Percentiles rank a stretch among this genome's conserved stretches.
Evolutionary conservation across 2,797 vertebrate species (phyloP).

Genomic region (Halcyon chelicuti): DNA sequence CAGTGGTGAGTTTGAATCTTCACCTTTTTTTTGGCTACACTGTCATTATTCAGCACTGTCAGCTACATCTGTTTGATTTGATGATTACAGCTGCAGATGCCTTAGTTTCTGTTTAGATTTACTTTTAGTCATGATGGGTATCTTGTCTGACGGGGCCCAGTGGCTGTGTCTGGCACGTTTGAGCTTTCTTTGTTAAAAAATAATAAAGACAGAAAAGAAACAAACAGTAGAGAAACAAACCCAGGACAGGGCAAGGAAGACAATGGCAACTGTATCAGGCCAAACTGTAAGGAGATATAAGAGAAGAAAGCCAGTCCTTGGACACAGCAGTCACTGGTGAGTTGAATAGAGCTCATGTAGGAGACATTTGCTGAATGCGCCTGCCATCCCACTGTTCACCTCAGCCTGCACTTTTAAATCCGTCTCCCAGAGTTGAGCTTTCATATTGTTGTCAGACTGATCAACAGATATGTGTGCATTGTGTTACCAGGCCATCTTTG

Average conservation of each 20-base stretch:
- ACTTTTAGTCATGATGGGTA: not conserved
- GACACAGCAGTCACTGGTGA: not conserved
- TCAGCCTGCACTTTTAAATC: not conserved
- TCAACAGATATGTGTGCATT: conserved; percentile 14
- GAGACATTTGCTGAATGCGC: not conserved
- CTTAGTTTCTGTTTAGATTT: not conserved
- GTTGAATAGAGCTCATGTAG: not conserved
- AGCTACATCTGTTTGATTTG: not conserved
- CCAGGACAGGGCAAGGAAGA: not conserved
- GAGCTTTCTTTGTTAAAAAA: not conserved
- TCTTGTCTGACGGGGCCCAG: not conserved
- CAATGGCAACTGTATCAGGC: not conserved
- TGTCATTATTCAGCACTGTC: not conserved
- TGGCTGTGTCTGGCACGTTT: not conserved
- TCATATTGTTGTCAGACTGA: not conserved
- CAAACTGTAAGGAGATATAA: not conserved
- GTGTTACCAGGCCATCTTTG: not conserved
- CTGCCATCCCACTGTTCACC: not conserved
- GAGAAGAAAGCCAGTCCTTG: not conserved
- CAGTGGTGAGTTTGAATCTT: not conserved
- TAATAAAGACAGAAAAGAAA: not conserved
- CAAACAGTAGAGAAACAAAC: not conserved
- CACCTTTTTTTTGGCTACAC: not conserved
- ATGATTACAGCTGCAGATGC: not conserved
- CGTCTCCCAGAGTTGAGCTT: not conserved